phyloP scores from a whole-genome alignment of 2,113 vertebrate species.

The Astur gentilis region DNA sequence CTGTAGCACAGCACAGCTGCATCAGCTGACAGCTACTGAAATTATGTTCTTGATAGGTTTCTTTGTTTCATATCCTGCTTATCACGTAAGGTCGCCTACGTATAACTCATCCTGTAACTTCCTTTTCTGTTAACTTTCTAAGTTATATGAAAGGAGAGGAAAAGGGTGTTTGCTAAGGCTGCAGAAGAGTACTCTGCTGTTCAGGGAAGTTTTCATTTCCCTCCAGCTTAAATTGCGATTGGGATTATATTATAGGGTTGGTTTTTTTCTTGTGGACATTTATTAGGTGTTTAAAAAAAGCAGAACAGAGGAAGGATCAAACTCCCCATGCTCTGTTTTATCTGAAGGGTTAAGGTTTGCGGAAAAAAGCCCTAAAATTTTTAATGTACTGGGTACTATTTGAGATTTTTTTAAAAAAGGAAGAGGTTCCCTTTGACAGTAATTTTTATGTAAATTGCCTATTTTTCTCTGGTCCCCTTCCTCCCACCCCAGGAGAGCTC shows the following conservation, averaged over 20 bases:
- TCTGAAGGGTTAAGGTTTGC: background rate
- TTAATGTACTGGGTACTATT: background rate
- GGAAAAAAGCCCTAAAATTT: background rate
- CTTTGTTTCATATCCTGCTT: background rate
- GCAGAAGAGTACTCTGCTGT: background rate
- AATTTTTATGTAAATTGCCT: constrained; percentile 5
- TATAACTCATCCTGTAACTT: background rate
- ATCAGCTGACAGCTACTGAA: background rate
- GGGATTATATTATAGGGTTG: background rate
- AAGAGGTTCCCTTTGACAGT: background rate
- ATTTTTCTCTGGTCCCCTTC: background rate
- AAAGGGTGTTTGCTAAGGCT: background rate
- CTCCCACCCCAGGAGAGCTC: background rate
- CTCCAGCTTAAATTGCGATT: background rate
- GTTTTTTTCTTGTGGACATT: background rate
- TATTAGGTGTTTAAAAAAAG: background rate
- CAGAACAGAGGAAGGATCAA: background rate
- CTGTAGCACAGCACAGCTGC: background rate
- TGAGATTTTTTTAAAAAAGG: background rate
- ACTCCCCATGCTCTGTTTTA: background rate
- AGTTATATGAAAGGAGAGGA: background rate
- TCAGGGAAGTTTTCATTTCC: background rate
- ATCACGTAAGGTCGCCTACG: background rate
- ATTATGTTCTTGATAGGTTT: background rate
- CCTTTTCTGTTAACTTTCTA: background rate